Evolutionary conservation across 2,113 vertebrate species (phyloP).

Genomic region (Glaucomys volans): DNA sequence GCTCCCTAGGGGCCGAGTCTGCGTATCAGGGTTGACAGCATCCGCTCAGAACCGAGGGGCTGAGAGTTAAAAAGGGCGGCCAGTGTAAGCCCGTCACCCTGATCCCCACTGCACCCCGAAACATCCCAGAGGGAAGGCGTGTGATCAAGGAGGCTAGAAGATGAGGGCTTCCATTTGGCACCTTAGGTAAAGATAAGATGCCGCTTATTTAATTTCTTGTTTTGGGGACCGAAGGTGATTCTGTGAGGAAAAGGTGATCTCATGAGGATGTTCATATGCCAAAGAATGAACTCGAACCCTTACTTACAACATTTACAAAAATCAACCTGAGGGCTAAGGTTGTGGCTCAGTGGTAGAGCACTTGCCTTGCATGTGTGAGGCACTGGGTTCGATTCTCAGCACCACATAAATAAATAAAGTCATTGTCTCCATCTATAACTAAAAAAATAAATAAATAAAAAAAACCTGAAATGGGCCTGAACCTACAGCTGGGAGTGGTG

Average conservation of each 20-base stretch:
- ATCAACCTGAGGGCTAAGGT: no score
- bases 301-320: neutral
- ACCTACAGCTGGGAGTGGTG: neutral
- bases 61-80: neutral
- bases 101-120: neutral
- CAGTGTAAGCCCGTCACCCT: neutral
- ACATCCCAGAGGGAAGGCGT: no score
- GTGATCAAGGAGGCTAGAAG: neutral
- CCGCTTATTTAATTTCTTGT: neutral
- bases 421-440: no score
- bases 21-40: neutral
- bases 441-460: no score
- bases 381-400: no score
- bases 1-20: constrained; percentile 39
- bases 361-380: no score
- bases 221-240: neutral
- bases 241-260: neutral
- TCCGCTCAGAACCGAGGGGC: neutral
- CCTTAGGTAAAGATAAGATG: neutral
- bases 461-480: no score
- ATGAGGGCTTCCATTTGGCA: neutral
- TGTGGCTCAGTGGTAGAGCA: no score
- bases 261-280: rapidly evolving
- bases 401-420: no score
- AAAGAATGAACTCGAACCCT: neutral